Conservation (phyloP, 1,140 invertebrate genomes). For the Drosophila willistoni region DNA sequence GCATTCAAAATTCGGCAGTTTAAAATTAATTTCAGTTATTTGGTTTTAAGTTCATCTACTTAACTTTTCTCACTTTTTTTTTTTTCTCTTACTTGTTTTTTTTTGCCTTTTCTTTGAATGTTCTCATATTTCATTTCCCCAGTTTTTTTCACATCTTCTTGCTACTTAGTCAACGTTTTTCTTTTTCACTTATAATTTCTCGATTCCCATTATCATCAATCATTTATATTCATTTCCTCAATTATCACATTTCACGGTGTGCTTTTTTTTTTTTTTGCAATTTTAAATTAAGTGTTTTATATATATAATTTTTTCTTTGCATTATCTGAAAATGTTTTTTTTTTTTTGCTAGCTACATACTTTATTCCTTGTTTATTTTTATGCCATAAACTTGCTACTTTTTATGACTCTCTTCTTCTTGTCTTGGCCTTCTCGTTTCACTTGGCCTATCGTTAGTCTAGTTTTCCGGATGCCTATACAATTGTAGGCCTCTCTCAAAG, state of each 20-base stretch:
- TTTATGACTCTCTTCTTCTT: neutral
- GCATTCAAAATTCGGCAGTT: too few species aligned
- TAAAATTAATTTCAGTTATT: neutral
- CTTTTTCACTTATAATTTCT: neutral
- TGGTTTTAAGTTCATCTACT: neutral
- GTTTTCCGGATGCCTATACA: neutral
- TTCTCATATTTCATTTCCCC: neutral
- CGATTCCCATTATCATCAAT: slow-evolving; percentile 1
- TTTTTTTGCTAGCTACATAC: neutral
- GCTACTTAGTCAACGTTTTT: neutral
- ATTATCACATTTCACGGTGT: neutral
- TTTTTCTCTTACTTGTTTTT: too few species aligned
- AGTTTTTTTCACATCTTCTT: neutral
- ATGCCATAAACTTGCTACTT: neutral
- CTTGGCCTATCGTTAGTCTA: neutral
- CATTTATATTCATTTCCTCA: slow-evolving; percentile 3
- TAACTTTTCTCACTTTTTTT: neutral
- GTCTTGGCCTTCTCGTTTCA: neutral
- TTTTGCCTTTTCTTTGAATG: neutral
- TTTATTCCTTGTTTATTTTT: neutral
- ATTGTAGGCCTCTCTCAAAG: neutral
- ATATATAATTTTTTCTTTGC: neutral
- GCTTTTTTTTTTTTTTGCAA: neutral
- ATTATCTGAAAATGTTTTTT: neutral
- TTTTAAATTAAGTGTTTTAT: slow-evolving; percentile 1